Base-by-base conservation (phyloP, 2,797 vertebrate genomes). In the Sciaenops ocellatus region DNA sequence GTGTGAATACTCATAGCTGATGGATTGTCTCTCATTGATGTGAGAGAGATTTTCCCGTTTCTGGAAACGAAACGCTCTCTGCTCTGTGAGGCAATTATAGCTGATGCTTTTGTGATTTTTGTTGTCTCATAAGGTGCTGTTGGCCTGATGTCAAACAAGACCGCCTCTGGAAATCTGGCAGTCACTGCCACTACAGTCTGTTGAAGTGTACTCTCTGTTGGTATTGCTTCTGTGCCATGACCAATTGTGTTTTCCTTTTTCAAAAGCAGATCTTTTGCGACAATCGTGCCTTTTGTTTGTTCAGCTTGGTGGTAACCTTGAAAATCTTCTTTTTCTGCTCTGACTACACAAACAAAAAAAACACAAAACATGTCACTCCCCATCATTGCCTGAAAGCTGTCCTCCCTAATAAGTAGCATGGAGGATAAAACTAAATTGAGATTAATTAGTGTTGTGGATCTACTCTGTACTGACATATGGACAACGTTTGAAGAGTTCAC, bases 221-320 rank as follows among this genome's bases (percentile, higher is more conserved):
- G 73, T 82, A 54, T 63, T 86, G 87, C 76, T 46, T 73, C 79
- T 62, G 74, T 70, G 72, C 82, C 82, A 74, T 73, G 76, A 87
- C 69, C 61, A n/a, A 42, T 79, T 64, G 52, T 54, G 66, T 85
- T 89, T 73, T 85, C 73, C 56, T 83, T 74, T 76, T 80, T 83
- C 42, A 76, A 82, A 65, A 84, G 83, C 64, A 55, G 51, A 84
- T 89, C 81, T 80, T 85, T 88, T 77, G 56, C 87, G 83, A 88
- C 84, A 89, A 69, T 77, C 57, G n/a, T 79, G 83, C 63, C 74
- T 90, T 82, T 76, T 86, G 79, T 89, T 89, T 88, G 68, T 63
- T 83, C 34, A 38, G 34, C 76, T 56, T 55, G 56, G 54, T 55
- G 24, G 70, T 89, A 73, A 83, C 84, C 80, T 88, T 92, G 89